Conservation (phyloP, 2,797 vertebrate species). For the Chloroceryle inda region DNA sequence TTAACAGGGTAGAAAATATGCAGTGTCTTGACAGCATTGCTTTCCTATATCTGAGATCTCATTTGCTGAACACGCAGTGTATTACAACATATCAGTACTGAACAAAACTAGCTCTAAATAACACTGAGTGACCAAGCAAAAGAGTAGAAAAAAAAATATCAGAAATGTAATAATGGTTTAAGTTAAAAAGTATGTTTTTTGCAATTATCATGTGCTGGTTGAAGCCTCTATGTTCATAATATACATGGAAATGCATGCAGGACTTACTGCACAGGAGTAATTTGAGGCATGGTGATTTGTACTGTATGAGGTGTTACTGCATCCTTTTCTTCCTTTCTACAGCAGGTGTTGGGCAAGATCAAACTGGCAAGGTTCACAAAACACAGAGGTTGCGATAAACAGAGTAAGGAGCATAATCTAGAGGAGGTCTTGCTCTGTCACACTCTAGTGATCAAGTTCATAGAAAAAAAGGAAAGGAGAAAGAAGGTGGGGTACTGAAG, state of each 20-base stretch:
- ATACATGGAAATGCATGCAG: neutral
- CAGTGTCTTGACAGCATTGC: neutral
- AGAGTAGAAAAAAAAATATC: neutral
- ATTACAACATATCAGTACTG: neutral
- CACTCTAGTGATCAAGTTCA: neutral
- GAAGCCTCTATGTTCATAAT: neutral
- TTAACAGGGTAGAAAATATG: neutral
- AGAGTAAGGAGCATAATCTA: neutral
- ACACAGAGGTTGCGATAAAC: neutral
- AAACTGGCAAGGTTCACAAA: neutral
- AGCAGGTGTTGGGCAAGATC: neutral
- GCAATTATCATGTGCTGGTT: neutral
- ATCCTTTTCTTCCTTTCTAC: neutral
- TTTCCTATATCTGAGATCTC: neutral
- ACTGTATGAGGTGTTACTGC: neutral
- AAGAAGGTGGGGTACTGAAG: neutral
- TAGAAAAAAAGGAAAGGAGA: neutral
- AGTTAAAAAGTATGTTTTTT: neutral
- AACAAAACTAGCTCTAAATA: neutral
- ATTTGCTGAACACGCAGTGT: neutral
- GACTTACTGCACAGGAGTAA: neutral
- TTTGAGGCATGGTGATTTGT: neutral
- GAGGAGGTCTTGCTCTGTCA: neutral
- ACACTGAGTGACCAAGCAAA: neutral
- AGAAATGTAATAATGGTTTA: neutral